Evolutionary conservation across 64 coral and sea anemone species (phyloP).

Genomic region (Anthopleura sola): DNA sequence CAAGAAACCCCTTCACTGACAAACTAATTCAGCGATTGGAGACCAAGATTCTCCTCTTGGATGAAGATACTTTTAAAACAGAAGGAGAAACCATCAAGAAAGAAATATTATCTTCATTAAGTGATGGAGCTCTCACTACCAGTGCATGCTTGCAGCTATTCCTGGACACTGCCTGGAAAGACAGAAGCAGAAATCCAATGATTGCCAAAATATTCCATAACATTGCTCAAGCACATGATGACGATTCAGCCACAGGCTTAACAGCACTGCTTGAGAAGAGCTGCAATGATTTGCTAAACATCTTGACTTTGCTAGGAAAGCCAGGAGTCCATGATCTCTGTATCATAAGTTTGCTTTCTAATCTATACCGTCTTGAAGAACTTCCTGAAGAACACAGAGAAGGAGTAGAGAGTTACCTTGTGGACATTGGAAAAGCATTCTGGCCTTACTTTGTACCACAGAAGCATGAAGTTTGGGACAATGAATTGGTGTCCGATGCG

Average conservation of each 20-base stretch:
- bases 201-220: slow-evolving; percentile 12
- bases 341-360: background rate
- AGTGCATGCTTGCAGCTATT: background rate
- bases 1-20: no score
- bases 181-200: background rate
- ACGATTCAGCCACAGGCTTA: background rate
- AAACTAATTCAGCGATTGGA: background rate
- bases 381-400: slow-evolving; percentile 6
- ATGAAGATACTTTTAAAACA: background rate
- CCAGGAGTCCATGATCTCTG: background rate
- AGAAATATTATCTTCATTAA: background rate
- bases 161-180: slow-evolving; percentile 16
- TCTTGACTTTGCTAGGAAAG: background rate
- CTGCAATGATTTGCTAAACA: slow-evolving; percentile 11
- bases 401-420: slow-evolving; percentile 5
- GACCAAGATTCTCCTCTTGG: background rate
- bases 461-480: background rate
- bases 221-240: slow-evolving; percentile 4
- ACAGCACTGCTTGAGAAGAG: background rate
- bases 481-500: background rate
- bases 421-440: slow-evolving; percentile 23
- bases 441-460: slow-evolving; percentile 33
- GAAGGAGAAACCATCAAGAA: background rate
- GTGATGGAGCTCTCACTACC: background rate
- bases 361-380: background rate